Evolutionary conservation across 2,113 vertebrate genomes (phyloP), one percentile per base, ranked within the genome.

Genomic region (Mugil cephalus): DNA sequence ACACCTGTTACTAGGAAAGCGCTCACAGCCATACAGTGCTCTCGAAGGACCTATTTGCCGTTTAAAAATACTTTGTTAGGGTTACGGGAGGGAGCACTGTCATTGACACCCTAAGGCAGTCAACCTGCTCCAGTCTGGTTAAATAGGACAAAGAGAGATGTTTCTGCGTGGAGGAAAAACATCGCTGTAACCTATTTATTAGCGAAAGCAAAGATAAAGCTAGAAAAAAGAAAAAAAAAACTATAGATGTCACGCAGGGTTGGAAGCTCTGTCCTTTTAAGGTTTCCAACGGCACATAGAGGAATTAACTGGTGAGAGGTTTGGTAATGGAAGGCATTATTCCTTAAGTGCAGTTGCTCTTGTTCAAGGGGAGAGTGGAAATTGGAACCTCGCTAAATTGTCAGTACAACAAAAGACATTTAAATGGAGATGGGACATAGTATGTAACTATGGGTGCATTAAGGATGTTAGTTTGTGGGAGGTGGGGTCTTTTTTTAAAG

Each of bases 251-350:
- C 54, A 67, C n/a, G 12, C 38, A 52, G 47, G 67, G 52, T 58
- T 71, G 74, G 80, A 80, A 78, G 63, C 76, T 51, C 47, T 13
- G 17, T 82, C 74, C 71, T 84, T 30, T 53, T 73, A 18, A 84
- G 81, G 47, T 35, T 77, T 84, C 77, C 63, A 71, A 66, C 14
- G 58, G 48, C 61, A 61, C 77, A 64, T 62, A 40, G 76, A 76
- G 24, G 55, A 82, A 87, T 88, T 90, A 89, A 90, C 62, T 67
- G 79, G 61, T 79, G 84, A 85, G 85, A 74, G 89, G 84, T 85
- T 84, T 83, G 48, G 82, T 87, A 91, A 89, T 90, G 82, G 79
- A 88, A 86, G 77, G 88, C 80, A 90, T 91, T 91, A 90, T 92
- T 87, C 85, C 77, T 81, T 88, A 88, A 91, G 88, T 91, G 89